phyloP scores from a whole-genome alignment of 2,797 vertebrate species.

The Echeneis naucrates region DNA sequence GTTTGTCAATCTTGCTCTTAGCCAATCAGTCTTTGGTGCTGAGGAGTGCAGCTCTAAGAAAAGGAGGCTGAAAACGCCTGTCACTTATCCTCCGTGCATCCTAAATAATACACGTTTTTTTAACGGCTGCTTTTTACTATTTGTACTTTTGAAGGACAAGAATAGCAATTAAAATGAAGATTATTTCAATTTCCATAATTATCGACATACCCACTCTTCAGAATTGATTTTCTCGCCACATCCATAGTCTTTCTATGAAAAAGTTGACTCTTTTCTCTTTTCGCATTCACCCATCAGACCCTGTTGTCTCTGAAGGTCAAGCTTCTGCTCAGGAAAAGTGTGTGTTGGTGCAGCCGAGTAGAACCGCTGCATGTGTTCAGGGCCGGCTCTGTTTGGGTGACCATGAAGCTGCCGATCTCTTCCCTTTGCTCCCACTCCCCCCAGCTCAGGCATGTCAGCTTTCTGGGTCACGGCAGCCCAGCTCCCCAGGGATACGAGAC shows the following conservation, averaged over 20 bases:
- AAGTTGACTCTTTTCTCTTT: conserved; percentile 26
- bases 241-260: conserved; percentile 18
- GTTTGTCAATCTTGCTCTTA: conserved; percentile 69
- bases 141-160: conserved; percentile 11
- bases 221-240: neutral
- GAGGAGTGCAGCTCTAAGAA: conserved; percentile 37
- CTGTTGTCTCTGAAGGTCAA: conserved; percentile 57
- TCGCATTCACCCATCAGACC: neutral
- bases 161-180: neutral
- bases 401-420: conserved; percentile 56
- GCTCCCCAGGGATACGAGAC: conserved; percentile 69
- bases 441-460: conserved; percentile 70
- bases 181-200: neutral
- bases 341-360: conserved; percentile 51
- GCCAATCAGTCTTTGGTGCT: conserved; percentile 75
- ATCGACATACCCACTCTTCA: neutral
- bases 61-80: conserved; percentile 25
- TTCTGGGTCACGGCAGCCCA: conserved; percentile 75
- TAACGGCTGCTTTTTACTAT: neutral
- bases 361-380: conserved; percentile 63
- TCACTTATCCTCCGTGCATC: conserved; percentile 29
- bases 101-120: neutral
- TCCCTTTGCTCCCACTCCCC: conserved; percentile 53
- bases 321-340: conserved; percentile 23
- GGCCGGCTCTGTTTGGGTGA: conserved; percentile 58